These are phyloP conservation scores for Catharus minimus DNA, from an alignment of 2,113 vertebrate genomes.

Conservation along the genomic window DNA sequence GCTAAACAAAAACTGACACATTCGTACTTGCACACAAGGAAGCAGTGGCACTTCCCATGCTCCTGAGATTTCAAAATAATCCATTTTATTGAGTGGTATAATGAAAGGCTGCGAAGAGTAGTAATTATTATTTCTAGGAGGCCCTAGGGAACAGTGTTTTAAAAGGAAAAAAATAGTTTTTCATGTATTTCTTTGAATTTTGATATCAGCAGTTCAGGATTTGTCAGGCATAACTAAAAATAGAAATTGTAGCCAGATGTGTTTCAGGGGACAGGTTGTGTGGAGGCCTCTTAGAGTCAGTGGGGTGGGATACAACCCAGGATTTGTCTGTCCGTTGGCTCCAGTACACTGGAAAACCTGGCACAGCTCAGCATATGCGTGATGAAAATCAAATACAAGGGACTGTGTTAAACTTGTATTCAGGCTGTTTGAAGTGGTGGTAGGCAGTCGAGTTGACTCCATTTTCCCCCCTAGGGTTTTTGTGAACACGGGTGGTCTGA, in stretches of 20 bases:
- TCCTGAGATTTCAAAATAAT: conserved; percentile 70
- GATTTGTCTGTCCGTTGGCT: not conserved
- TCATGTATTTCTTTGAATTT: conserved; percentile 67
- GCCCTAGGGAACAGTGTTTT: conserved; percentile 70
- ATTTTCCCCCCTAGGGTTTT: not conserved
- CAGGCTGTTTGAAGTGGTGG: not conserved
- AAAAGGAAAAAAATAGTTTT: conserved; percentile 75
- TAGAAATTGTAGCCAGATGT: not conserved
- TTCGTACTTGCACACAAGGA: conserved; percentile 62
- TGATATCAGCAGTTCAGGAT: conserved; percentile 57
- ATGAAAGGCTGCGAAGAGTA: conserved; percentile 75
- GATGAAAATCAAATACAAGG: not conserved
- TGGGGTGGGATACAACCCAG: not conserved
- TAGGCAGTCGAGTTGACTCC: too few relatives aligned
- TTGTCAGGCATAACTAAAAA: conserved; percentile 57
- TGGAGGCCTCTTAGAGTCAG: not conserved
- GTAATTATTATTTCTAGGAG: conserved; percentile 77
- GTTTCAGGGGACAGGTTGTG: conserved; percentile 26
- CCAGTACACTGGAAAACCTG: not conserved
- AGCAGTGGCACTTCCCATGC: conserved; percentile 57
- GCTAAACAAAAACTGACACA: conserved; percentile 77
- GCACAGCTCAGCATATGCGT: not conserved
- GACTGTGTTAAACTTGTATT: not conserved
- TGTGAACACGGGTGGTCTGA: not conserved
- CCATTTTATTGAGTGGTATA: conserved; percentile 78